phyloP scores from a whole-genome alignment of 2,888 invertebrate genomes.

The Tuta absoluta region DNA sequence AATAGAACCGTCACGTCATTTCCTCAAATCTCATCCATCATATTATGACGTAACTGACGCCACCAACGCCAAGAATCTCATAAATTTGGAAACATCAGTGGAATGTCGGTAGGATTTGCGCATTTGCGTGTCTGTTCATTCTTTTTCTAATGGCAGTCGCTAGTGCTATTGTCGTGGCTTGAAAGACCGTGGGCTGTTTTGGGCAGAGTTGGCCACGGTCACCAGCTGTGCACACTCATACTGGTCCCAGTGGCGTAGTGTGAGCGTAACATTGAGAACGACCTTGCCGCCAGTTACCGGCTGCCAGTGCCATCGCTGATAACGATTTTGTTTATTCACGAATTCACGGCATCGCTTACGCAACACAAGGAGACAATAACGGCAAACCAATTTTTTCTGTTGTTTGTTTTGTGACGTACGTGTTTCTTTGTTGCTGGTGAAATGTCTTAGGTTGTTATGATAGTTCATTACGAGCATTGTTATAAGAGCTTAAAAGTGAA shows the following conservation, averaged over 20 bases:
- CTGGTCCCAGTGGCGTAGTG: conserved; percentile 38
- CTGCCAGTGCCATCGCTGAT: conserved; percentile 44
- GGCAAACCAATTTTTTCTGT: conserved; percentile 15
- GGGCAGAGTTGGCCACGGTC: conserved; percentile 44
- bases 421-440: background rate
- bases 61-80: conserved; percentile 20
- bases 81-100: conserved; percentile 29
- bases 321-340: conserved; percentile 42
- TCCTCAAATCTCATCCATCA: conserved; percentile 37
- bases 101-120: conserved; percentile 26
- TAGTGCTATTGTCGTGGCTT: conserved; percentile 1
- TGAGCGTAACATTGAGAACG: conserved; percentile 65
- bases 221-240: conserved; percentile 53
- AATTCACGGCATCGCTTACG: conserved; percentile 31
- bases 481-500: background rate
- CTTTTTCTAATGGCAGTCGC: conserved; percentile 34
- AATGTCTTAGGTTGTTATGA: background rate
- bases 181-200: background rate
- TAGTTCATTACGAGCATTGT: conserved; percentile 1
- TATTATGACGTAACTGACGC: conserved; percentile 39
- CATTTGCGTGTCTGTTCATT: conserved; percentile 8
- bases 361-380: conserved; percentile 25
- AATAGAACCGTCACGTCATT: conserved; percentile 48
- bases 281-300: conserved; percentile 68
- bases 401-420: conserved; percentile 7